Base-by-base conservation (phyloP, 2,888 invertebrate species). In the Teleogryllus oceanicus region DNA sequence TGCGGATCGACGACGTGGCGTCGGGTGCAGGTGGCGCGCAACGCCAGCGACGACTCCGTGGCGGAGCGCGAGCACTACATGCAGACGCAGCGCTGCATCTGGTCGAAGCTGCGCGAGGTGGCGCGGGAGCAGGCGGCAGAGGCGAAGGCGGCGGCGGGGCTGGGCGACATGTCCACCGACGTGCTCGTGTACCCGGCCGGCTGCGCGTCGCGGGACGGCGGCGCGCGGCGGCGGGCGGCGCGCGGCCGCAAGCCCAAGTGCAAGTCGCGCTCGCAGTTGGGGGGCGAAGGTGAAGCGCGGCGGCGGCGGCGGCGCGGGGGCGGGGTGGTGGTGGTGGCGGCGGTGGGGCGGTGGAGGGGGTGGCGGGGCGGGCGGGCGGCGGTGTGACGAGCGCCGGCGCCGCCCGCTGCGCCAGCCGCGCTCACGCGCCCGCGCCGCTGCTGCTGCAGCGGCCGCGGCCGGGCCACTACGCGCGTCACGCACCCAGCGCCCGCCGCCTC, bases 1-100 rank as follows among this genome's bases (percentile, higher is more conserved):
- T n/a, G n/a, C 62, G 4, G 62, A 12, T 11, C 62, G 62, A 62
- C 16, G 62, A 62, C 62, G 62, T 62, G 62, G 62, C 62, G 62
- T 62, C 62, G 62, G 62, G 62, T 62, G 62, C 62, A 62, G n/a
- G 62, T 62, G 62, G 62, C 62, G 62, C 62, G n/a, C 62, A n/a
- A 62, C 62, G 62, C 16, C 62, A n/a, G 62, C 62, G 62, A 62
- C 13, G 62, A 62, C 62, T 62, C 16, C 8, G 62, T 18, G 62
- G 62, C 62, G 62, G 62, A 62, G 62, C 62, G 62, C 62, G 62
- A 62, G 62, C 62, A 62, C 16, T 62, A 62, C n/a, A 62, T 62
- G 62, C 16, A 62, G n/a, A 62, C 62, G 62, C 62, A 62, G 62
- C 62, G 62, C 11, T 62, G 62, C 62, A 62, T 62, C 62, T 62